These are phyloP conservation scores for Drosophila kanekoi DNA, from an alignment of 2,888 invertebrate genomes.

Conservation along the genomic window DNA sequence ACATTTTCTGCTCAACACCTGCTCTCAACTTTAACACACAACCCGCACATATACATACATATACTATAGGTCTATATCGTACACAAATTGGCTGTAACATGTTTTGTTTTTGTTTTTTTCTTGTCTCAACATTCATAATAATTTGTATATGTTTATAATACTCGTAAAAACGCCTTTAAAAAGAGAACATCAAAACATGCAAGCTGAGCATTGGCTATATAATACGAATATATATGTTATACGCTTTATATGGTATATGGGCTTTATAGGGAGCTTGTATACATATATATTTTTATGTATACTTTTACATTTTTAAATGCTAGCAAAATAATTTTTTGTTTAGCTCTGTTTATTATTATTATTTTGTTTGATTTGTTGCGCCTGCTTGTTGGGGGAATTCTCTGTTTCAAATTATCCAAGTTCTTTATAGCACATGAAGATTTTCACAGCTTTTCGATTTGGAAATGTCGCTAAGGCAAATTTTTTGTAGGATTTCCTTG, in stretches of 20 bases:
- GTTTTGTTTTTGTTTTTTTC: conserved; percentile 22
- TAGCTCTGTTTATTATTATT: conserved; percentile 30
- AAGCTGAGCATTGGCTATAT: conserved; percentile 61
- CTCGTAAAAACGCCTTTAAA: conserved; percentile 64
- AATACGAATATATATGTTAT: conserved; percentile 25
- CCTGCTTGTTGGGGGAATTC: conserved; percentile 7
- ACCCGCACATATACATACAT: conserved; percentile 26
- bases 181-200: conserved; percentile 62
- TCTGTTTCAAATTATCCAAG: conserved; percentile 9
- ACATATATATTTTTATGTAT: conserved; percentile 21
- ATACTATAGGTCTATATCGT: conserved; percentile 25
- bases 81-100: conserved; percentile 63
- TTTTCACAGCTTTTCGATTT: conserved; percentile 95
- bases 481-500: conserved; percentile 92
- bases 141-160: conserved; percentile 57
- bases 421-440: conserved; percentile 90
- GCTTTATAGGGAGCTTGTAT: conserved; percentile 17
- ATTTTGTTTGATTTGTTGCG: conserved; percentile 3
- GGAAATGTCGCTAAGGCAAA: conserved; percentile 93
- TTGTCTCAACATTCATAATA: conserved; percentile 49
- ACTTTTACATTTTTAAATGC: conserved; percentile 43
- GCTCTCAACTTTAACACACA: conserved; percentile 24
- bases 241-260: conserved; percentile 14
- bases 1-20: conserved; percentile 20
- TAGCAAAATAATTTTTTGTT: conserved; percentile 60